Evolutionary conservation across 2,888 invertebrate species (phyloP).

Genomic region (Ornithoptera alexandrae): DNA sequence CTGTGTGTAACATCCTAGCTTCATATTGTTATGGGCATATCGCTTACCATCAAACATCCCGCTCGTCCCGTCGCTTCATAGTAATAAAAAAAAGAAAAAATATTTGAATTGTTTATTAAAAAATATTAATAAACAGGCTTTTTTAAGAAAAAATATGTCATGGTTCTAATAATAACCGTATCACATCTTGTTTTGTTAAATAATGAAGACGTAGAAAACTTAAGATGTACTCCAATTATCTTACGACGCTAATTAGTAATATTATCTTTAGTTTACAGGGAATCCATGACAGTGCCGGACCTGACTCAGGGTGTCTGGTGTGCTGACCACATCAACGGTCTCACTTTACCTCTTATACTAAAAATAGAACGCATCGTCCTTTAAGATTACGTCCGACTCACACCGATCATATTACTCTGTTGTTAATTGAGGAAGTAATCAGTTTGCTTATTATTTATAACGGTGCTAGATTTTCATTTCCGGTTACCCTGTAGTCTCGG

Average conservation of each 20-base stretch:
- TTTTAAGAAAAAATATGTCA: too few relatives aligned
- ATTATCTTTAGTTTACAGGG: not conserved
- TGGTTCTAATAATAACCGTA: too few relatives aligned
- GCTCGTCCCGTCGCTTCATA: too few relatives aligned
- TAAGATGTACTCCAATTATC: not conserved
- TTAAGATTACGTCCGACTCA: slow-evolving; percentile 11
- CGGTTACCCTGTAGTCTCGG: too few relatives aligned
- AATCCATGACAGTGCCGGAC: slow-evolving; percentile 38
- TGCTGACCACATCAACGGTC: slow-evolving; percentile 58
- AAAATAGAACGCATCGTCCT: slow-evolving; percentile 27
- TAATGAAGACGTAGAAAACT: not conserved
- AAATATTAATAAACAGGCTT: too few relatives aligned
- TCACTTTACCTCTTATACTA: slow-evolving; percentile 54
- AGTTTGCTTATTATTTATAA: not conserved
- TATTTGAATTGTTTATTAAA: too few relatives aligned
- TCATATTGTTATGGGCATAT: too few relatives aligned
- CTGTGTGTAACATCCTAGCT: too few relatives aligned
- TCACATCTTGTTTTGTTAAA: too few relatives aligned
- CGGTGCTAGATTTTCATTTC: too few relatives aligned
- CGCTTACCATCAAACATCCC: too few relatives aligned
- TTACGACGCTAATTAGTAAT: not conserved
- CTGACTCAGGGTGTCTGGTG: slow-evolving; percentile 55
- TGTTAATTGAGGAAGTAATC: not conserved
- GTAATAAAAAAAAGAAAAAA: too few relatives aligned
- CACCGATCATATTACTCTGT: not conserved